A percentile compares a stretch with the other conserved stretches of the same genome.
Conservation (phyloP, 2,113 vertebrate species). For the Spilogale gracilis region DNA sequence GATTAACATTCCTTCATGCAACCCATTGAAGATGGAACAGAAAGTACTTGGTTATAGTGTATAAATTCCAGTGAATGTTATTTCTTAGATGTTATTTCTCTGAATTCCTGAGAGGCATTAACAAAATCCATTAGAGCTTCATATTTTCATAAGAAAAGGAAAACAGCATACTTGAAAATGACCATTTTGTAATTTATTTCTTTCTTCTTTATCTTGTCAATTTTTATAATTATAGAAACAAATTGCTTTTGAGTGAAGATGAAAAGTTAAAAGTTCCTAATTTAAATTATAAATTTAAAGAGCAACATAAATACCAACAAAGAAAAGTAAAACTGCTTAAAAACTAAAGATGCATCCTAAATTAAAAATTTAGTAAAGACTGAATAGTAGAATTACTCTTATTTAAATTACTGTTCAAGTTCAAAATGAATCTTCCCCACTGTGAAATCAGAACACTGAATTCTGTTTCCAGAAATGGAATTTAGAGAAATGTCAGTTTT, state of each 20-base stretch:
- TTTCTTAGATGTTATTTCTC: background rate
- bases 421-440: background rate
- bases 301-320: conserved; percentile 29
- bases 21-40: background rate
- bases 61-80: background rate
- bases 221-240: background rate
- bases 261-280: background rate
- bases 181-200: background rate
- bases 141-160: conserved; percentile 25
- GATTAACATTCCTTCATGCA: background rate
- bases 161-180: background rate
- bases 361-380: background rate
- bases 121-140: background rate
- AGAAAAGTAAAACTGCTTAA: background rate
- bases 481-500: background rate
- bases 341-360: background rate
- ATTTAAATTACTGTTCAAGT: background rate
- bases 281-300: background rate
- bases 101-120: background rate
- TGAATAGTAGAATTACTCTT: background rate
- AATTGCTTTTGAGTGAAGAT: background rate
- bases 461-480: background rate
- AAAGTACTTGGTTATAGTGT: background rate
- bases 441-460: background rate
- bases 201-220: background rate